Percentiles rank a stretch among this genome's conserved stretches.
Conservation (phyloP, 2,888 invertebrate species). For the Agrochola macilenta region DNA sequence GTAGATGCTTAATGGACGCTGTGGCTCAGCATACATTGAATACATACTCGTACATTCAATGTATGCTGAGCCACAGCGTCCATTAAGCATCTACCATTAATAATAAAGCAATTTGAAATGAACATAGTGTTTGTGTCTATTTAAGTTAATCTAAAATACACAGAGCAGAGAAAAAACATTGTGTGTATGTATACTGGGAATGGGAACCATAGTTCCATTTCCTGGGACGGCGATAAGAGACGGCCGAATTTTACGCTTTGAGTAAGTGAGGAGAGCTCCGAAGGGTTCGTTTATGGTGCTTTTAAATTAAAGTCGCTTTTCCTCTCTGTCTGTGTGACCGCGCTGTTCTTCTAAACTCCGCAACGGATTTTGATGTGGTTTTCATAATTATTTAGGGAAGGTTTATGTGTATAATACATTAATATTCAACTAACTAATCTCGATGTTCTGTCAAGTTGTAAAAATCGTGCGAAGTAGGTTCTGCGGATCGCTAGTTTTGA, state of each 20-base stretch:
- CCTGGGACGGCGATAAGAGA: conserved; percentile 23
- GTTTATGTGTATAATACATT: no score
- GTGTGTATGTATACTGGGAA: neutral
- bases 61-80: neutral
- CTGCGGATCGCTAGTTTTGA: no score
- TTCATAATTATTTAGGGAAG: neutral
- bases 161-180: neutral
- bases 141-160: conserved; percentile 26
- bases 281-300: neutral
- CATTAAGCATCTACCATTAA: neutral
- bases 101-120: neutral
- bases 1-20: no score
- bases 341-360: neutral
- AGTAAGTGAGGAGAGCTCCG: neutral
- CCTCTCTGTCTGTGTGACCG: neutral
- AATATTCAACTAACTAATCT: no score
- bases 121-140: neutral
- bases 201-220: neutral
- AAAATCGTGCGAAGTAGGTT: no score
- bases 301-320: neutral
- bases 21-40: no score
- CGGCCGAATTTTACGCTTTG: neutral
- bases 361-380: neutral
- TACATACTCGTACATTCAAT: neutral
- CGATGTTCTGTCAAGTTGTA: no score